Evolutionary conservation across 1,140 invertebrate genomes (phyloP).

Genomic region (Macrobrachium nipponense): DNA sequence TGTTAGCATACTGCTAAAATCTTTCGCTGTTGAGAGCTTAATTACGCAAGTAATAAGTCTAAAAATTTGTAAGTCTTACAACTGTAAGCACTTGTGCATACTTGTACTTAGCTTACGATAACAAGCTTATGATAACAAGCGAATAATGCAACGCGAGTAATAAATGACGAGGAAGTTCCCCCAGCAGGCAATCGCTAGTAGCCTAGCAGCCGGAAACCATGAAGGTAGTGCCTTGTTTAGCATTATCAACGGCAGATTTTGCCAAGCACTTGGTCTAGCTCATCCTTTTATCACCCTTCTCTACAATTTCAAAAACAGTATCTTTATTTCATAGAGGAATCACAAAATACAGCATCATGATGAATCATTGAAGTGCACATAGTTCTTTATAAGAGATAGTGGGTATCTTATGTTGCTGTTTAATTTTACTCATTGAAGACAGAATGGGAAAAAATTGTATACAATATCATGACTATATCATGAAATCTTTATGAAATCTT

Average conservation of each 20-base stretch:
- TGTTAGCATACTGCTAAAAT: no score
- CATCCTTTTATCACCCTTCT: conserved; percentile 29
- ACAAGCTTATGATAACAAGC: neutral
- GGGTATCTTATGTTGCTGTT: neutral
- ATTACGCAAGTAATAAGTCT: no score
- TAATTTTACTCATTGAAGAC: conserved; percentile 5
- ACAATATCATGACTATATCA: conserved; percentile 23
- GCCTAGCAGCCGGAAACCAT: conserved; percentile 17
- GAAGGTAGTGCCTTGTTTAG: conserved; percentile 29
- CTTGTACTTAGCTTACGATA: no score
- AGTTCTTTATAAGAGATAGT: conserved; percentile 2
- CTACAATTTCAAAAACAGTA: conserved; percentile 36
- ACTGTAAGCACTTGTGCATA: no score
- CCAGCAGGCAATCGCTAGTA: conserved; percentile 39
- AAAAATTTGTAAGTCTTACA: no score
- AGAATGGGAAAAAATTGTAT: conserved; percentile 9
- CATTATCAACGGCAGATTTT: conserved; percentile 21
- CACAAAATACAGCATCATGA: conserved; percentile 35
- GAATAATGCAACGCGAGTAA: neutral
- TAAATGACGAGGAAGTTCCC: conserved; percentile 11
- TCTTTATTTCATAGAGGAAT: conserved; percentile 20
- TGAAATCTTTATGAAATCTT: conserved; percentile 19
- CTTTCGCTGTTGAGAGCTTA: no score
- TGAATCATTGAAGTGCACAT: conserved; percentile 32
- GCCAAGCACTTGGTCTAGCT: conserved; percentile 32